A percentile compares a stretch with the other conserved stretches of the same genome.
phyloP scores from a whole-genome alignment of 2,888 invertebrate genomes.

The Erebia ligea region DNA sequence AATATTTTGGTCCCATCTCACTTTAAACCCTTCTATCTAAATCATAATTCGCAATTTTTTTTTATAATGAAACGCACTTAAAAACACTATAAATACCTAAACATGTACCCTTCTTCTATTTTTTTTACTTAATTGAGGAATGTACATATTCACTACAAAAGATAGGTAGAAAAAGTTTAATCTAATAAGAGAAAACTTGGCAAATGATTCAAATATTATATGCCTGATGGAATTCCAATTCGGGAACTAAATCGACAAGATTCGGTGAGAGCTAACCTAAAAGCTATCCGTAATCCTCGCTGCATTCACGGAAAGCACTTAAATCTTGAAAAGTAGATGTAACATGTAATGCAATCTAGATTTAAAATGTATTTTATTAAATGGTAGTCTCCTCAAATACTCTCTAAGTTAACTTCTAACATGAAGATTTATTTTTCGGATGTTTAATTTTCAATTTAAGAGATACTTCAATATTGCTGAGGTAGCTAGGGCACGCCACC shows the following conservation, averaged over 20 bases:
- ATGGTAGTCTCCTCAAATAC: not conserved
- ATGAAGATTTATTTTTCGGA: too few species aligned
- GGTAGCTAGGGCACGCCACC: too few species aligned
- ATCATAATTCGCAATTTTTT: not conserved
- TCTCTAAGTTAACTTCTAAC: too few species aligned
- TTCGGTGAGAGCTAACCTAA: slow-evolving; percentile 11
- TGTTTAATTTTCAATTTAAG: too few species aligned
- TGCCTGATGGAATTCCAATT: slow-evolving; percentile 12
- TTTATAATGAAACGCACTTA: too few species aligned
- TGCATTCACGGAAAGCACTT: slow-evolving; percentile 1
- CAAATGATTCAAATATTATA: slow-evolving; percentile 5
- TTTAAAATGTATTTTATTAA: not conserved
- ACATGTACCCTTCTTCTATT: not conserved
- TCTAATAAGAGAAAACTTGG: slow-evolving; percentile 8
- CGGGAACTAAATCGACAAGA: slow-evolving; percentile 13
- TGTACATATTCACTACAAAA: not conserved
- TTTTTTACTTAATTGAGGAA: not conserved
- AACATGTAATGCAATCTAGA: slow-evolving; percentile 1
- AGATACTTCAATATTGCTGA: too few species aligned
- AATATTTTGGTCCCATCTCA: too few species aligned
- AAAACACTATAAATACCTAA: not conserved
- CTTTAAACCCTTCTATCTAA: too few species aligned
- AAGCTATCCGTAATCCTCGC: slow-evolving; percentile 7
- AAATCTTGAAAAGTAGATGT: not conserved
- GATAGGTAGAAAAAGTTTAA: not conserved